Base-by-base conservation (phyloP, 1,140 invertebrate genomes). In the Bombus fervidus region DNA sequence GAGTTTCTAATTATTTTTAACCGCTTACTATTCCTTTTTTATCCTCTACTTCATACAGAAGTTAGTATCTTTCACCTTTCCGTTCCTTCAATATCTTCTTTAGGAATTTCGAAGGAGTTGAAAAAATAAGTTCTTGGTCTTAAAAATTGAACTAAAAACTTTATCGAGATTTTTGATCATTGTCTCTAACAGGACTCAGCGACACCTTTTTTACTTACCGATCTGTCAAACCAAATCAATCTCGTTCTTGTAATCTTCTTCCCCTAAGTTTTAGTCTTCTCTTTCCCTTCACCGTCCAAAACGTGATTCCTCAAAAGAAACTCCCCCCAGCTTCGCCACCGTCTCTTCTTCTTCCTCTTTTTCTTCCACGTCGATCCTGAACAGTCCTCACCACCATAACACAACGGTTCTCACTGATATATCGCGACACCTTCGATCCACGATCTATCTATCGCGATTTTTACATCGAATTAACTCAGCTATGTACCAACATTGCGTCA, bases 371-470 rank as follows among this genome's bases (percentile, higher is more conserved):
- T 87, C 88, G 81, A 76, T 82, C 74, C 83, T 68, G 79, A 81
- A 64, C 83, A 81, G 74, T 86, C 81, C 71, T 90, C 78, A 87
- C 81, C 87, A 91, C 87, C 89, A 90, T 91, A 88, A 89, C 89
- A 89, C 85, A 87, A 84, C 71, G 53, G 25, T 83, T 69, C 34
- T 47, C 57, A 62, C 74, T 22, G 31, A 68, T 69, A 53, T 77
- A 39, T 41, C 76, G 39, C 57, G 53, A 64, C 47, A 74, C 85
- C 66, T 64, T n/a, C 71, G 39, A 69, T 68, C 64, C 9, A 82
- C 71, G 39, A 69, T 68, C 72, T 15, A 82, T 43, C 28, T 8
- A 41, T n/a, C 34, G 69, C 39, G 39, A 41, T 28, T 18, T n/a
- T 43, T 41, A 2, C 39, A 72, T 41, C 37, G 69, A 41, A n/a